phyloP scores from a whole-genome alignment of 2,888 invertebrate genomes.

The Bursaphelenchus okinawaensis region DNA sequence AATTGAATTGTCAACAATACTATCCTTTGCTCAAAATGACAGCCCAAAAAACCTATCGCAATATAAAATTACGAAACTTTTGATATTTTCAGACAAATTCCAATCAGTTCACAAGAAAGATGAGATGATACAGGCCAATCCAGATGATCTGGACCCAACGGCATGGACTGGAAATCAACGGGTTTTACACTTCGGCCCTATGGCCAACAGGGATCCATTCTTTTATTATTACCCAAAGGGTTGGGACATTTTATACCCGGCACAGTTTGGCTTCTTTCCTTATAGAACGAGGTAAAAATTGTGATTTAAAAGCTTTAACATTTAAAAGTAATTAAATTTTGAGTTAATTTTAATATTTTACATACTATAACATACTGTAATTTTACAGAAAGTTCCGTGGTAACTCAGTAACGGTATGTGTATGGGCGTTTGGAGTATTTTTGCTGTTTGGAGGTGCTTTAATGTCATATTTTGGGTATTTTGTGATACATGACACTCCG shows the following conservation, averaged over 20 bases:
- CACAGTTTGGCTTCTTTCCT: slow-evolving; percentile 57
- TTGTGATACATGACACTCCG: slow-evolving; percentile 44
- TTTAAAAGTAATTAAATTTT: not conserved
- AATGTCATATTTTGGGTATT: slow-evolving; percentile 54
- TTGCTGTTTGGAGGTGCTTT: slow-evolving; percentile 50
- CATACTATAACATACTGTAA: slow-evolving; percentile 2
- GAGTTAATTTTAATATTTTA: slow-evolving; percentile 3
- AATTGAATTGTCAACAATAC: no score
- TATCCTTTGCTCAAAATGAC: no score
- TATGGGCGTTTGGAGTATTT: slow-evolving; percentile 56
- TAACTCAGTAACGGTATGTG: slow-evolving; percentile 49
- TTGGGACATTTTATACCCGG: slow-evolving; percentile 58
- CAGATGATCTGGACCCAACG: slow-evolving; percentile 51
- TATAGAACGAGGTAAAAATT: slow-evolving; percentile 53
- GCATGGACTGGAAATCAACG: slow-evolving; percentile 57
- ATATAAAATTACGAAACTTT: no score
- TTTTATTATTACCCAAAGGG: slow-evolving; percentile 58
- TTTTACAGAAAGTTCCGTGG: slow-evolving; percentile 58
- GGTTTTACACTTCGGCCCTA: slow-evolving; percentile 57
- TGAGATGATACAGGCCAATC: slow-evolving; percentile 53
- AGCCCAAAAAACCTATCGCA: not conserved
- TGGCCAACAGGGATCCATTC: slow-evolving; percentile 57
- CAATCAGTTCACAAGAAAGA: slow-evolving; percentile 54
- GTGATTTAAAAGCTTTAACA: not conserved
- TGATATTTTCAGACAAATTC: slow-evolving; percentile 44